Conservation (phyloP, 2,113 vertebrate species). For the Peromyscus californicus region DNA sequence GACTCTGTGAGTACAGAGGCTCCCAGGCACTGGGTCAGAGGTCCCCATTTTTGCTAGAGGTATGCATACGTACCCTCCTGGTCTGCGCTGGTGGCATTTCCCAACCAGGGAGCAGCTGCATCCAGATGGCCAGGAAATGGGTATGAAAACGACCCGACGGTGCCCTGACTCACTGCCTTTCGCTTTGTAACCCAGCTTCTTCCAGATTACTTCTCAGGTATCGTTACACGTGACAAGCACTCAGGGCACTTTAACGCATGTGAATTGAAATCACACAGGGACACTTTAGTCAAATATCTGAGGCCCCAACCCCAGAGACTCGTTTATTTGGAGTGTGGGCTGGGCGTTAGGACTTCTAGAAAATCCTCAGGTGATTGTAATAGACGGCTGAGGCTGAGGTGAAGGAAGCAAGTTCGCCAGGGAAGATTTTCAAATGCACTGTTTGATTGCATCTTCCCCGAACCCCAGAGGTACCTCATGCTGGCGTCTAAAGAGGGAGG, state of each 20-base stretch:
- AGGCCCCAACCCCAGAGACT: not conserved
- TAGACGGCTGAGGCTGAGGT: not conserved
- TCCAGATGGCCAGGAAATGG: not conserved
- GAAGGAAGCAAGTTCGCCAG: not conserved
- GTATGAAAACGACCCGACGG: not conserved
- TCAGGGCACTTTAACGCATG: not conserved
- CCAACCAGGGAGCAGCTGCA: not conserved
- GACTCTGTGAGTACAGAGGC: not conserved
- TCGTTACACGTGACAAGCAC: not conserved
- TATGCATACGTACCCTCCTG: not conserved
- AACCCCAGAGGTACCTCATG: not conserved
- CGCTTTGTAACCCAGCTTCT: not conserved
- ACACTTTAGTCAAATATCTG: not conserved
- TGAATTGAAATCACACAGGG: not conserved
- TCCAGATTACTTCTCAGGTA: not conserved
- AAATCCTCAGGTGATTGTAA: not conserved
- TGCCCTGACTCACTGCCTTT: not conserved
- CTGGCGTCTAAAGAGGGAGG: not conserved
- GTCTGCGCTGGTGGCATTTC: not conserved
- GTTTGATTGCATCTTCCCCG: not conserved
- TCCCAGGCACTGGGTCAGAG: not conserved
- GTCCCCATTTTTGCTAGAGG: not conserved
- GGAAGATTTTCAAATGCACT: not conserved
- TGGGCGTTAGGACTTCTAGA: not conserved
- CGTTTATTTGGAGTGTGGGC: not conserved